Conservation (phyloP, 2,113 vertebrate genomes). For the Malurus cyaneus region DNA sequence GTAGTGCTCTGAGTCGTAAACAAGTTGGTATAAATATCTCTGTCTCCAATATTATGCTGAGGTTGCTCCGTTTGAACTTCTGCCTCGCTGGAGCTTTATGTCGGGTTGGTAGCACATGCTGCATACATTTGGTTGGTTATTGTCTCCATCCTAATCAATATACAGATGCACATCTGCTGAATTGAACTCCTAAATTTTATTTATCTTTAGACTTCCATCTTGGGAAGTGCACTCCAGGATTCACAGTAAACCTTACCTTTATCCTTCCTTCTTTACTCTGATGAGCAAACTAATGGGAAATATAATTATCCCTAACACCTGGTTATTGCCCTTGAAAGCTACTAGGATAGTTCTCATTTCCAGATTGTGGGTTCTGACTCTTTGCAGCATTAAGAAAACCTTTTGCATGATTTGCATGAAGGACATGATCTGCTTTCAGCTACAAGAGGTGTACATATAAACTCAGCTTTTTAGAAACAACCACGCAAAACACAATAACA, state of each 20-base stretch:
- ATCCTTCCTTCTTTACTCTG: background rate
- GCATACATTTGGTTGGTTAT: background rate
- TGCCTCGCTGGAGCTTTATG: background rate
- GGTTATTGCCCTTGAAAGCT: background rate
- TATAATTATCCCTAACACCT: background rate
- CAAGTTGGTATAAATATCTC: conserved; percentile 18
- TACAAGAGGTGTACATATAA: rapidly evolving
- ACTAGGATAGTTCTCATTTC: background rate
- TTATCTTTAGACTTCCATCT: background rate
- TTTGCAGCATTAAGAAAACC: background rate
- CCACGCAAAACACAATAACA: background rate
- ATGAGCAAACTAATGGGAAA: background rate
- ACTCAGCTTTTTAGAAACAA: background rate
- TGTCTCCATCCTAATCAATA: background rate
- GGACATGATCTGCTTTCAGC: background rate
- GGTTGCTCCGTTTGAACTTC: conserved; percentile 7
- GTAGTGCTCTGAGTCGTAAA: background rate
- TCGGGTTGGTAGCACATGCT: background rate
- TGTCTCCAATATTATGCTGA: conserved; percentile 5
- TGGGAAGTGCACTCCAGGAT: rapidly evolving
- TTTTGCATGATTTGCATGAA: background rate
- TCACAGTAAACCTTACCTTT: background rate
- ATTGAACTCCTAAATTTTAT: background rate
- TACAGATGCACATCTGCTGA: background rate
- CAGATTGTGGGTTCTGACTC: background rate